phyloP scores from a whole-genome alignment of 2,113 vertebrate species.

The Cheilinus undulatus region DNA sequence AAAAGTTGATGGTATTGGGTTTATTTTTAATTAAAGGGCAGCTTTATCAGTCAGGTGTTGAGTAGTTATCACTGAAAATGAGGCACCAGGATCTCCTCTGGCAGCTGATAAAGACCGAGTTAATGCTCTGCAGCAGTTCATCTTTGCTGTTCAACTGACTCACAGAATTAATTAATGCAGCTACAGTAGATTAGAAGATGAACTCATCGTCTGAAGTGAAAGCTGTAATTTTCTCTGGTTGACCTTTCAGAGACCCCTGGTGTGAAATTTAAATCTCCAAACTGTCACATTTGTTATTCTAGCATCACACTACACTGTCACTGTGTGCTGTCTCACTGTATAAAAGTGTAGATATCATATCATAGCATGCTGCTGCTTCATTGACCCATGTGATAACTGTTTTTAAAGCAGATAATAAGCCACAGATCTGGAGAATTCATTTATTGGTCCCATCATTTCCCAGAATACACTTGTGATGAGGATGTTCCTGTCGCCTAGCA shows the following conservation, averaged over 20 bases:
- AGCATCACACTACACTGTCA: neutral
- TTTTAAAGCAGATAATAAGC: conserved; percentile 49
- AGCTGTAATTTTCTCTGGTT: neutral
- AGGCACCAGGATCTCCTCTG: conserved; percentile 6
- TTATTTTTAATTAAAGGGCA: conserved; percentile 37
- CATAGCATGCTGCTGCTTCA: neutral
- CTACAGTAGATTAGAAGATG: neutral
- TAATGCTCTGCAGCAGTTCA: conserved; percentile 12
- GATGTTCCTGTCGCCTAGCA: conserved; percentile 77
- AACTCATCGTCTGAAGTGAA: neutral
- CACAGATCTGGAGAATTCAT: conserved; percentile 52
- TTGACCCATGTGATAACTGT: conserved; percentile 33
- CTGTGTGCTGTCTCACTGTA: neutral
- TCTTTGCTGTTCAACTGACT: conserved; percentile 26
- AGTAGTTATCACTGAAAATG: conserved; percentile 19
- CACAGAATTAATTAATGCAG: conserved; percentile 18
- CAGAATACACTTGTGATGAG: conserved; percentile 61
- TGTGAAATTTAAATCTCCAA: neutral
- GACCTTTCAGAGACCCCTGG: neutral
- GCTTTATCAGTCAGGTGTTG: conserved; percentile 10
- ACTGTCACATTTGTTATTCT: neutral
- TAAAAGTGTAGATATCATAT: conserved; percentile 1
- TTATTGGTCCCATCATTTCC: conserved; percentile 66
- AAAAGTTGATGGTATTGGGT: neutral
- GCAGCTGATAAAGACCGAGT: conserved; percentile 26